phyloP scores from a whole-genome alignment of 2,888 invertebrate genomes.

The Coelogynopora nodosa region DNA sequence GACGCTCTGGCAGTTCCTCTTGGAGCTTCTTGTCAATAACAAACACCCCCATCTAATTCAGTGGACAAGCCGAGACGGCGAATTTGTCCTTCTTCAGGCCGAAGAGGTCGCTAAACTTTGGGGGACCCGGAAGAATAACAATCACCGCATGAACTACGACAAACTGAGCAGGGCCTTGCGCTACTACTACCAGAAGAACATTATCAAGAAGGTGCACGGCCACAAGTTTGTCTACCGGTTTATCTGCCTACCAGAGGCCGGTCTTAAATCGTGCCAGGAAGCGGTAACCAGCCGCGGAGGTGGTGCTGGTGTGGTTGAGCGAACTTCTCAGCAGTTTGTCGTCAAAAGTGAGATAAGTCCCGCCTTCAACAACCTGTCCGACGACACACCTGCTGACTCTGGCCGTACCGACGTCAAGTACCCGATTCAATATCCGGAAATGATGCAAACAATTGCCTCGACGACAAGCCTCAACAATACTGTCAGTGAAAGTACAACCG shows the following conservation, averaged over 20 bases:
- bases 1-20: conserved; percentile 68
- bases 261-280: neutral
- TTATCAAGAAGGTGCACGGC: conserved; percentile 66
- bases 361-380: too few relatives aligned
- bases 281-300: neutral
- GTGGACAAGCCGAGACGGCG: conserved; percentile 67
- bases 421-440: neutral
- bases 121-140: conserved; percentile 67
- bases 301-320: neutral
- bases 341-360: neutral
- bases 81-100: conserved; percentile 66
- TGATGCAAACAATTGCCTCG: neutral
- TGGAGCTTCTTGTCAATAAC: conserved; percentile 65
- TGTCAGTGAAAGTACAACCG: neutral
- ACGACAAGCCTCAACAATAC: neutral
- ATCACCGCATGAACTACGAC: conserved; percentile 69
- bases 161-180: conserved; percentile 67
- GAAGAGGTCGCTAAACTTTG: conserved; percentile 67
- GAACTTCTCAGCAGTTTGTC: neutral
- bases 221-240: conserved; percentile 67
- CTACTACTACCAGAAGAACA: conserved; percentile 68
- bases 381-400: neutral
- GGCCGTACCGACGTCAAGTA: neutral
- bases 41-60: conserved; percentile 65
- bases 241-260: conserved; percentile 61